Evolutionary conservation across 2,113 vertebrate genomes (phyloP), one percentile per base, ranked within the genome.

Genomic region (Sardina pilchardus): DNA sequence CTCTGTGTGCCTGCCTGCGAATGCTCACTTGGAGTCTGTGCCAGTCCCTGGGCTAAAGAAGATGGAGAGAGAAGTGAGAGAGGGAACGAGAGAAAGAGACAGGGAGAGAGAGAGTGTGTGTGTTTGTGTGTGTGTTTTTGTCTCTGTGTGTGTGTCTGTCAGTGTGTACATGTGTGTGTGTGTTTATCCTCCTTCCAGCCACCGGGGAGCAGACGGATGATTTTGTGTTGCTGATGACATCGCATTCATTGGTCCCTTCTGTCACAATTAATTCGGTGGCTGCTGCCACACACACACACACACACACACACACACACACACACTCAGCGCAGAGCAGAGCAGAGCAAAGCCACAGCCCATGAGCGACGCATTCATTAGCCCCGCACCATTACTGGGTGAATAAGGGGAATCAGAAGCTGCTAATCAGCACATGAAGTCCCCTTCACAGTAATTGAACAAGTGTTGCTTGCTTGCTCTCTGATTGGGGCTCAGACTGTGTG

Each of bases 351-450:
- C 26, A 36, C 17, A 50, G 59, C 50, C 85, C 24, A 30, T 44
- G 83, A 81, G 63, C 24, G 34, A 42, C 30, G 80, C 83, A 88
- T 89, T 82, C 89, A 89, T 88, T 88, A 87, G 83, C 50, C 44
- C 16, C 83, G 67, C 85, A 63, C 86, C 85, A 88, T 90, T 87
- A 87, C 80, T 90, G 81, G 78, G 84, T 81, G 78, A 86, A 85
- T 83, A 89, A 85, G 19, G 85, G 84, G 81, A 90, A 88, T 86
- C 71, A 50, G 85, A 88, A 48, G 87, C 81, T 14, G 80, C 88
- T 83, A 89, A 88, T 90, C 88, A 86, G 82, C 84, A 87, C 50
- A 88, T 84, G 84, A 85, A 88, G 84, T 85, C 81, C 83, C 82
- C 78, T n/a, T 88, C 78, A 82, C 81, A 83, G 59, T 86, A 84